Evolutionary conservation across 2,888 invertebrate genomes (phyloP).

Genomic region (Cyclophora punctaria): DNA sequence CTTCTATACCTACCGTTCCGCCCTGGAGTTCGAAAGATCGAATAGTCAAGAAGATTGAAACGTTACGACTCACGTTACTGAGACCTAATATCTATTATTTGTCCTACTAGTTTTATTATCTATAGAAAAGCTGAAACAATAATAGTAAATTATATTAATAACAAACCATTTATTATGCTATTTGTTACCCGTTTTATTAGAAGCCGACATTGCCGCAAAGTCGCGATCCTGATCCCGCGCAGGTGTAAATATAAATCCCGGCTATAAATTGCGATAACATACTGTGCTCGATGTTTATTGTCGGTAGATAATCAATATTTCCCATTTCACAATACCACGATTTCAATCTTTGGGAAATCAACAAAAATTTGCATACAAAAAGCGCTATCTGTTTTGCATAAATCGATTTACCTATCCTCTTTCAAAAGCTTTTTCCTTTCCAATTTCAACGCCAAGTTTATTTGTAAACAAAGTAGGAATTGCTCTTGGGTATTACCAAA

Average conservation of each 20-base stretch:
- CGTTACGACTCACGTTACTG: too few species aligned
- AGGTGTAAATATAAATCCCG: slow-evolving; percentile 20
- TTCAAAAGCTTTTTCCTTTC: slow-evolving; percentile 68
- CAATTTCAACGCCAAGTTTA: slow-evolving; percentile 68
- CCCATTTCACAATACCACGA: slow-evolving; percentile 60
- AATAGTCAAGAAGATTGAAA: too few species aligned
- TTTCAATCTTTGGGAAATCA: slow-evolving; percentile 72
- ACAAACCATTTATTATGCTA: neutral
- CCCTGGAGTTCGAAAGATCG: too few species aligned
- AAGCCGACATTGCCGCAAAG: neutral
- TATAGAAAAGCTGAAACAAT: too few species aligned
- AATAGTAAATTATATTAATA: too few species aligned
- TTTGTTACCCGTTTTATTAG: neutral
- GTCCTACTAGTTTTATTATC: too few species aligned
- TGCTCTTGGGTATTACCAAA: slow-evolving; percentile 69
- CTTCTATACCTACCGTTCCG: too few species aligned
- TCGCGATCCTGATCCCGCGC: slow-evolving; percentile 2
- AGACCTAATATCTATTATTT: too few species aligned
- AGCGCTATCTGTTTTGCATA: slow-evolving; percentile 72
- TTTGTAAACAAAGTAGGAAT: slow-evolving; percentile 71
- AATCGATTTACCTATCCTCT: slow-evolving; percentile 73
- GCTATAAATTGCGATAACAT: slow-evolving; percentile 29
- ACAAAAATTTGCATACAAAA: slow-evolving; percentile 72
- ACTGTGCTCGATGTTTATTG: slow-evolving; percentile 35
- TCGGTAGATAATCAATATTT: slow-evolving; percentile 54